Evolutionary conservation across 2,888 invertebrate species (phyloP), one percentile per base, ranked within the genome.

Genomic region (Cerastis rubricosa): DNA sequence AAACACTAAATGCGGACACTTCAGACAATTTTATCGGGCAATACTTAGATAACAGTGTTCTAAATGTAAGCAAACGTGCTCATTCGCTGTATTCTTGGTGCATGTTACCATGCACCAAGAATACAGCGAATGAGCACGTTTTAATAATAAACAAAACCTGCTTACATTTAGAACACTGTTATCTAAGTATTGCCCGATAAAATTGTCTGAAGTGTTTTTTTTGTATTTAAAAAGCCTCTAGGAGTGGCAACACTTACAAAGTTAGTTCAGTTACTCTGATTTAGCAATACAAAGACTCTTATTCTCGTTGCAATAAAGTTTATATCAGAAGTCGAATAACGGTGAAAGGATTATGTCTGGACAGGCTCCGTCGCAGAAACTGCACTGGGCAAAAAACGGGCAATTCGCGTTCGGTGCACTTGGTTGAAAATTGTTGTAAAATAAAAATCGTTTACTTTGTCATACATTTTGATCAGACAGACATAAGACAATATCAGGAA

Each of bases 121-220:
- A 40, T 47, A 74, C 5, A 8, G 11, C 35, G 64, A 78, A 78
- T 78, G 29, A 22, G 29, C 71, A 65, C 43, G 64, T 35, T 78
- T n/a, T n/a, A n/a, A n/a, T n/a, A n/a, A n/a, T n/a, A n/a, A n/a
- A n/a, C n/a, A n/a, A n/a, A n/a, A n/a, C n/a, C n/a, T 47, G 70
- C 47, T 43, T 64, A n/a, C 17, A 71, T 78, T 70, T 17, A 49
- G 6, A 49, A 49, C n/a, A 49, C 29, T 57, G n/a, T 49, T 40
- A 76, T 66, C 49, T 35, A 61, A 68, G 45, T 25, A 63, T 77
- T 49, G 4, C 1, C n/a, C 9, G 69, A 77, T 78, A 49, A 47
- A 54, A 43, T 17, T 45, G 19, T 59, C 25, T 47, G 76, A 65
- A 40, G n/a, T 64, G 17, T 45, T n/a, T n/a, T n/a, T n/a, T n/a